Evolutionary conservation across 1,140 invertebrate genomes (phyloP), one percentile per base, ranked within the genome.

Genomic region (Pogonomyrmex californicus): DNA sequence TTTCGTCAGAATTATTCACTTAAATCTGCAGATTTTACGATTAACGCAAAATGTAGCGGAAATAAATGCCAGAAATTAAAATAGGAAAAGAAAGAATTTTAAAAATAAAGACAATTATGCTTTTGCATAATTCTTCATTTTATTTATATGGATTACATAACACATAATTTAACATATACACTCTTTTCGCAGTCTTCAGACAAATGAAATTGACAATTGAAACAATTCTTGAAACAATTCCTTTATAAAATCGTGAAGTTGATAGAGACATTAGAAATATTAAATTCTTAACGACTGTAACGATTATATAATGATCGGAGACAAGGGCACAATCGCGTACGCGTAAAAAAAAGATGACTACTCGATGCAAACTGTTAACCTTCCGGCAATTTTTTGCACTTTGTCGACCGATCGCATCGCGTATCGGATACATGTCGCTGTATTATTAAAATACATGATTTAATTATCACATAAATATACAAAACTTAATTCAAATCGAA

Each of bases 231-330:
- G 23, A 23, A 23, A 23, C 23, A 23, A 23, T 23, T 23, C 23
- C 2, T 4, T 9, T 1, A 4, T 38, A 12, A 78, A 65, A 23
- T 3, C 5, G 1, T 49, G 5, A 63, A 66, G 2, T 41, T 79
- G 10, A 65, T 23, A 49, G 23, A 68, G n/a, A 79, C 62, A 30
- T 66, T 41, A 41, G 33, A 79, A 54, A 41, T 73, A 44, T 65
- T 23, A 44, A 9, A 83, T 49, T 54, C 17, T 58, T 33, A 41
- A 49, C 14, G 41, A 73, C 10, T 73, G 23, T 23, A 23, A 23
- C 23, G 36, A 47, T 82, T 73, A 73, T 14, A 5, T 58, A 82
- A 82, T n/a, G 30, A 73, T 60, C 17, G 47, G 33, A 58, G 85
- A n/a, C 63, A 62, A 51, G 77, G 36, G 63, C 36, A 38, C 30